Conservation (phyloP, 2,888 invertebrate genomes). For the Philopedon plagiatum region DNA sequence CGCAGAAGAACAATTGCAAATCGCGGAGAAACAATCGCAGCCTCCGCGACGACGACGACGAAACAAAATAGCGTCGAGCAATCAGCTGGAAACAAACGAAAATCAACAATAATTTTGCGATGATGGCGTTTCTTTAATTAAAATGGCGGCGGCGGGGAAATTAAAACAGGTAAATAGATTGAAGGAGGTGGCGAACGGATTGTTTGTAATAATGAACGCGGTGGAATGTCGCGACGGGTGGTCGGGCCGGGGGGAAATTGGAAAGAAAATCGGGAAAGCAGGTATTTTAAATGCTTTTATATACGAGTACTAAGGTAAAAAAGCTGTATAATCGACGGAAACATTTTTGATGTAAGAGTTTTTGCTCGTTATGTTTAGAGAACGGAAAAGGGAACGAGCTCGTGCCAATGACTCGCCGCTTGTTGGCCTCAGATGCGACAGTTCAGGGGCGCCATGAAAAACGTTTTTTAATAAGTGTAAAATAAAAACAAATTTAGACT, state of each 20-base stretch:
- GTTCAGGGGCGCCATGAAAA: no score
- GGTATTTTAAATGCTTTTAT: not conserved
- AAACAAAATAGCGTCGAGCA: constrained; percentile 36
- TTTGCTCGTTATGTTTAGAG: no score
- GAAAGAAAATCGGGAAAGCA: not conserved
- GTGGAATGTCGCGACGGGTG: constrained; percentile 20
- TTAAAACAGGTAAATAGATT: constrained; percentile 49
- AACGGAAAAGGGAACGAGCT: no score
- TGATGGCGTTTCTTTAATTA: constrained; percentile 48
- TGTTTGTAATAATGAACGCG: constrained; percentile 40
- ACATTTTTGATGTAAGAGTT: no score
- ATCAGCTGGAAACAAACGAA: constrained; percentile 49
- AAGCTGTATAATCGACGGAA: no score
- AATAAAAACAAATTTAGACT: no score
- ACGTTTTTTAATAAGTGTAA: no score
- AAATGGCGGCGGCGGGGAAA: constrained; percentile 39
- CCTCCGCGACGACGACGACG: constrained; percentile 33
- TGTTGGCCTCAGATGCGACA: no score
- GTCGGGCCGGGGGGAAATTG: constrained; percentile 15
- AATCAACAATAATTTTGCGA: constrained; percentile 48
- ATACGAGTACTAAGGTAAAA: no score
- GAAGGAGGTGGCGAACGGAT: constrained; percentile 36
- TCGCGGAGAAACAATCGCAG: constrained; percentile 36
- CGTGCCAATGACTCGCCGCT: no score
- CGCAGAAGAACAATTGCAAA: constrained; percentile 35